Conservation (phyloP, 1,140 invertebrate genomes). For the Drosophila suzukii region DNA sequence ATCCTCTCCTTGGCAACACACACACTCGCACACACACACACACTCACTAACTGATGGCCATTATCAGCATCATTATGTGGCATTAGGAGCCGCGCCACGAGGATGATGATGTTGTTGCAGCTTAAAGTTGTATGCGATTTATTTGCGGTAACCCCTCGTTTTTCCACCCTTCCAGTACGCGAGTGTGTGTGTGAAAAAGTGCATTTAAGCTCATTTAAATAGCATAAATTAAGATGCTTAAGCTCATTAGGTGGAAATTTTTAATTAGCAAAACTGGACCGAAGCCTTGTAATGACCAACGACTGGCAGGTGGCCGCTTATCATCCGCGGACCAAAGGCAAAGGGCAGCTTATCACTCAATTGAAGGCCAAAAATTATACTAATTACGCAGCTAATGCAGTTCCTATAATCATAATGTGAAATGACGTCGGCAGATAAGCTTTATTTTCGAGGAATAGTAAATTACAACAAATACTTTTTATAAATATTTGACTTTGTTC, state of each 20-base stretch:
- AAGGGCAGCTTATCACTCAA: constrained; percentile 53
- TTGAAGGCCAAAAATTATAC: constrained; percentile 22
- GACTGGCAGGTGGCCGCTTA: constrained; percentile 9
- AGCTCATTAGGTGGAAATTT: constrained; percentile 55
- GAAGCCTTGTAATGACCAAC: constrained; percentile 31
- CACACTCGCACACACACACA: constrained; percentile 17
- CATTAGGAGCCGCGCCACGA: constrained; percentile 60
- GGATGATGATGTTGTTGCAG: constrained; percentile 52
- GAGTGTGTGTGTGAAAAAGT: constrained; percentile 36
- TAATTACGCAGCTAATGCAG: constrained; percentile 24
- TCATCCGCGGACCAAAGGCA: constrained; percentile 9
- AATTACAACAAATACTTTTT: neutral
- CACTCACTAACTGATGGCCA: constrained; percentile 57
- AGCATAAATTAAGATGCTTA: constrained; percentile 68
- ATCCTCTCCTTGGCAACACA: constrained; percentile 35
- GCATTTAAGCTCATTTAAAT: constrained; percentile 69
- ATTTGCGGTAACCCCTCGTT: constrained; percentile 44
- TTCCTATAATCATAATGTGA: constrained; percentile 24
- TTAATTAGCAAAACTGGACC: constrained; percentile 40
- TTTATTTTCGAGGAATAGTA: neutral
- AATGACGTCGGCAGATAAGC: constrained; percentile 8
- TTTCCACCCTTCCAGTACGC: neutral
- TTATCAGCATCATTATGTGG: constrained; percentile 82
- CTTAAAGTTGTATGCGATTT: constrained; percentile 77
- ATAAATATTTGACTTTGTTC: neutral